Evolutionary conservation across 2,888 invertebrate species (phyloP).

Genomic region (Saturnia japonica): DNA sequence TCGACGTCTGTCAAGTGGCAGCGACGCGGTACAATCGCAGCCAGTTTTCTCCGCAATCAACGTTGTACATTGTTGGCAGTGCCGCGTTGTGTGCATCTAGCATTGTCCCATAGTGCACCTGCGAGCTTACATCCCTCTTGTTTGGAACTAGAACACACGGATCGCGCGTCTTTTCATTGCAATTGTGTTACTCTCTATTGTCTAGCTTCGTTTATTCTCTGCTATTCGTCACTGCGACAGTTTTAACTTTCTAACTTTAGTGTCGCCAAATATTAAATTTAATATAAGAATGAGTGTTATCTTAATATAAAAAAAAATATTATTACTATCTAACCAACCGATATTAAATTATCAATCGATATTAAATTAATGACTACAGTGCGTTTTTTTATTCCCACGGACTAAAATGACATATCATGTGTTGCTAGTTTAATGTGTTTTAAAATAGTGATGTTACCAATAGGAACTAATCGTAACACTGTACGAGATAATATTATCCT

Average conservation of each 20-base stretch:
- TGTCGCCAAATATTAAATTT: conserved; percentile 6
- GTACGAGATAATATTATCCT: too few relatives aligned
- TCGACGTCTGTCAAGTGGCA: conserved; percentile 18
- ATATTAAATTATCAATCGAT: too few relatives aligned
- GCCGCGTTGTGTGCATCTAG: conserved; percentile 44
- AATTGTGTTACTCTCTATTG: conserved; percentile 75
- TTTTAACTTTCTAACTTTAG: conserved; percentile 17
- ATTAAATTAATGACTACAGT: too few relatives aligned
- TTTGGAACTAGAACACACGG: conserved; percentile 72
- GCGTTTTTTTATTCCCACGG: too few relatives aligned
- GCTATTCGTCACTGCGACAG: conserved; percentile 38
- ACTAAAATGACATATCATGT: too few relatives aligned
- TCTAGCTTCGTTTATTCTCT: conserved; percentile 70
- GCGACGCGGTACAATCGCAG: conserved; percentile 14
- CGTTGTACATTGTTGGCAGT: conserved; percentile 45
- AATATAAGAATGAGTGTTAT: too few relatives aligned
- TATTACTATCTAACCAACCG: too few relatives aligned
- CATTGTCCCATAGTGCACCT: conserved; percentile 65
- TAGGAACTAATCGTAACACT: too few relatives aligned
- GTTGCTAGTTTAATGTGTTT: too few relatives aligned
- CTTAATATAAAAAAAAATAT: too few relatives aligned
- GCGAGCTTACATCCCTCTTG: conserved; percentile 66
- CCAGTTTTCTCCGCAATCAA: conserved; percentile 25
- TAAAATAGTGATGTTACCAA: too few relatives aligned
- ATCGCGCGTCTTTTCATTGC: conserved; percentile 72